Conservation (phyloP, 2,888 invertebrate species). For the Patella ulyssiponensis region DNA sequence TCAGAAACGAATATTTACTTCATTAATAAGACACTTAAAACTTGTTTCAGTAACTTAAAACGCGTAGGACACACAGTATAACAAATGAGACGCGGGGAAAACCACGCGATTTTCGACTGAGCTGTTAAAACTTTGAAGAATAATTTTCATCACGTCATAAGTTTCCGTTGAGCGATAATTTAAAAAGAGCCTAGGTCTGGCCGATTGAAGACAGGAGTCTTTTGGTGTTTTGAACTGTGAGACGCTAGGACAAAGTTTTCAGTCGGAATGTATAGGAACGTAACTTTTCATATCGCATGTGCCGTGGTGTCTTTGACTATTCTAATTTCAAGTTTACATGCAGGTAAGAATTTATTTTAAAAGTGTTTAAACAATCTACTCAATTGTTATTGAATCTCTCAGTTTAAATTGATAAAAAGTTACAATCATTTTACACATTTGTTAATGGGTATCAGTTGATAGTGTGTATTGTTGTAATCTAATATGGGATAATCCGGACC, state of each 20-base stretch:
- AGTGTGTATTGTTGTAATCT: no score
- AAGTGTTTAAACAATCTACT: no score
- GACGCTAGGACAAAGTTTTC: background rate
- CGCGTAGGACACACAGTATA: background rate
- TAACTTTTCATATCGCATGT: background rate
- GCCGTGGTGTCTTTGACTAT: slow-evolving; percentile 5
- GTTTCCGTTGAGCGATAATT: no score
- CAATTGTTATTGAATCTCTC: no score
- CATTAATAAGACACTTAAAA: background rate
- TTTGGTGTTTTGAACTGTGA: slow-evolving; percentile 3
- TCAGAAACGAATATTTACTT: background rate
- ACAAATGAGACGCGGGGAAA: background rate
- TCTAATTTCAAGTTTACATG: slow-evolving; percentile 4
- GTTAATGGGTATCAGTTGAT: no score
- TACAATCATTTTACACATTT: no score
- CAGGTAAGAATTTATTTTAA: background rate
- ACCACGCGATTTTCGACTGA: background rate
- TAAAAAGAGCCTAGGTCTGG: no score
- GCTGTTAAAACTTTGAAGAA: no score
- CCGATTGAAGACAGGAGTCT: background rate
- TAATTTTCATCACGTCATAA: no score
- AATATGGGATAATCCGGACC: no score
- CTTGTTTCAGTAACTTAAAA: slow-evolving; percentile 1
- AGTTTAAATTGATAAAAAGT: no score
- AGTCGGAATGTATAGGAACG: slow-evolving; percentile 8